Evolutionary conservation across 2,888 invertebrate species (phyloP).

Genomic region (Nomada lathburiana): DNA sequence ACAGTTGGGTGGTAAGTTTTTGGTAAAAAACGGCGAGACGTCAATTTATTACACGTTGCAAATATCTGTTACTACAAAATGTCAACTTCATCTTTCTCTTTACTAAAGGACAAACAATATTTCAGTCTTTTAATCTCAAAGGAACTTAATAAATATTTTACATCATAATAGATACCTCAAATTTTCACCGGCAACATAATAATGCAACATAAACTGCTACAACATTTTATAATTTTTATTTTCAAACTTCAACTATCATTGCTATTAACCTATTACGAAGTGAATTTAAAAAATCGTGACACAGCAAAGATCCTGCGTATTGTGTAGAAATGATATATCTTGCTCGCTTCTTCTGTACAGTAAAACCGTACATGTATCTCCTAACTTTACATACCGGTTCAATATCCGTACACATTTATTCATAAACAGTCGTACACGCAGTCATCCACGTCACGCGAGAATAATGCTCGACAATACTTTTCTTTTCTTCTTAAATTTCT

Average conservation of each 20-base stretch:
- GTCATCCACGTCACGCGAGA: conserved; percentile 4
- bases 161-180: not conserved
- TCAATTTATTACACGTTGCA: not conserved
- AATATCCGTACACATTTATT: not conserved
- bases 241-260: not conserved
- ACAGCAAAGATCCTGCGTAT: not conserved
- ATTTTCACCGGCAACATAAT: not conserved
- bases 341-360: conserved; percentile 30
- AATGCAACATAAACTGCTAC: not conserved
- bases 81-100: not conserved
- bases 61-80: not conserved
- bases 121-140: not conserved
- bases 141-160: not conserved
- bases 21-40: not conserved
- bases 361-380: conserved; percentile 25
- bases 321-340: not conserved
- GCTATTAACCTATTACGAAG: not conserved
- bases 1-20: not conserved
- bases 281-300: not conserved
- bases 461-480: conserved; percentile 15
- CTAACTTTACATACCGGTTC: conserved; percentile 34
- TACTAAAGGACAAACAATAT: not conserved
- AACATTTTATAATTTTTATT: not conserved
- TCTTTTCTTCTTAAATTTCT: not conserved
- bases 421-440: not conserved